These are phyloP conservation scores for Salarias fasciatus DNA, from an alignment of 2,797 vertebrate genomes.

Conservation along the genomic window DNA sequence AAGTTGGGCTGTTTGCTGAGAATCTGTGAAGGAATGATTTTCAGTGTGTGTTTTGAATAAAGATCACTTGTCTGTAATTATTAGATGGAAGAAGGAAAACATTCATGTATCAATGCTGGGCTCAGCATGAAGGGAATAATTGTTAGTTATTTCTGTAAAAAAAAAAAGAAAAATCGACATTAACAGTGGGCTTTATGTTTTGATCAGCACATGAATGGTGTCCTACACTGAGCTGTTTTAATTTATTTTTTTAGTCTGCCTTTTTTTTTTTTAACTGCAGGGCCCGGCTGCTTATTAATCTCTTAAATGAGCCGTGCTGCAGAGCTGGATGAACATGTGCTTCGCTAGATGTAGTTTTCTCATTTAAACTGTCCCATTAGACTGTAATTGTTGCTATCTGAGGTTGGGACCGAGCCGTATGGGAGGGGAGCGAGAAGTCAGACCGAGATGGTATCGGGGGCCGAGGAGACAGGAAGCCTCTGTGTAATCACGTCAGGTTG, in stretches of 20 bases:
- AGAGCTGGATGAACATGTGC: slow-evolving; percentile 70
- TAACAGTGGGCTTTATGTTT: slow-evolving; percentile 50
- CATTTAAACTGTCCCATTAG: slow-evolving; percentile 81
- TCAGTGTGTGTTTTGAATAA: slow-evolving; percentile 49
- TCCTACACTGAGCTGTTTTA: slow-evolving; percentile 53
- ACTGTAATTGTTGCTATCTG: slow-evolving; percentile 79
- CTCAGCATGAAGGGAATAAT: slow-evolving; percentile 49
- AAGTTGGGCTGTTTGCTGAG: slow-evolving; percentile 50
- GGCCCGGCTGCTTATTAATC: slow-evolving; percentile 73
- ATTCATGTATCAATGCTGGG: slow-evolving; percentile 39
- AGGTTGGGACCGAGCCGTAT: slow-evolving; percentile 56
- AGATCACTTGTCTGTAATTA: slow-evolving; percentile 50
- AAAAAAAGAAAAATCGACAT: slow-evolving; percentile 50
- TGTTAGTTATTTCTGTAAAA: slow-evolving; percentile 43
- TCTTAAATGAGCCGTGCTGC: slow-evolving; percentile 77
- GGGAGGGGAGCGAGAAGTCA: slow-evolving; percentile 69
- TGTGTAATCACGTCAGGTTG: slow-evolving; percentile 82
- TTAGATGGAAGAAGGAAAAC: slow-evolving; percentile 30
- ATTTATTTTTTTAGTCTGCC: no score
- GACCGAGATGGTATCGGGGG: slow-evolving; percentile 79
- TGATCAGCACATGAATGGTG: slow-evolving; percentile 69
- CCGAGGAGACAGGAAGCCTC: slow-evolving; percentile 82
- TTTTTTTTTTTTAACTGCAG: slow-evolving; percentile 53
- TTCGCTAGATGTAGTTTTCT: slow-evolving; percentile 75
- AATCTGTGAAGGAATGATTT: slow-evolving; percentile 49